phyloP scores from a whole-genome alignment of 2,888 invertebrate genomes.

The Eristalinus sepulchralis region DNA sequence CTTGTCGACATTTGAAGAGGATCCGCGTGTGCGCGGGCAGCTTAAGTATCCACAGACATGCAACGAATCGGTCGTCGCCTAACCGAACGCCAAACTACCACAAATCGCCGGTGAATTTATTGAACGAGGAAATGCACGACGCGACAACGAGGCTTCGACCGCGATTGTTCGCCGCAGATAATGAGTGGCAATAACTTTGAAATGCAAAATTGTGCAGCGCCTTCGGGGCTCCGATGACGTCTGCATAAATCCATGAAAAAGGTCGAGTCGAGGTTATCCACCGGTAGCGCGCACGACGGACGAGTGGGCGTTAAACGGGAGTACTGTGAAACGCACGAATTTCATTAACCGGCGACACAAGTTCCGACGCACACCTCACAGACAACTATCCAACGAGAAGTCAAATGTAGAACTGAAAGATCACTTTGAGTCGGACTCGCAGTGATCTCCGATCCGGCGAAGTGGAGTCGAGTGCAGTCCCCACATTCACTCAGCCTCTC shows the following conservation, averaged over 20 bases:
- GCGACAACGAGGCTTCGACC: constrained; percentile 47
- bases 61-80: constrained; percentile 38
- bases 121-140: constrained; percentile 64
- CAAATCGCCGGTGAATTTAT: constrained; percentile 62
- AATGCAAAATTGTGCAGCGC: constrained; percentile 66
- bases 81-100: constrained; percentile 20
- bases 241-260: constrained; percentile 51
- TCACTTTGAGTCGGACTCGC: constrained; percentile 40
- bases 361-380: constrained; percentile 19
- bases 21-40: constrained; percentile 58
- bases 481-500: background rate
- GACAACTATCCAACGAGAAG: constrained; percentile 46
- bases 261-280: constrained; percentile 31
- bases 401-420: constrained; percentile 55
- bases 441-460: constrained; percentile 25
- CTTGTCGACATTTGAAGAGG: constrained; percentile 64
- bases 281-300: constrained; percentile 49
- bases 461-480: constrained; percentile 27
- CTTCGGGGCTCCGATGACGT: constrained; percentile 45
- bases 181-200: constrained; percentile 66
- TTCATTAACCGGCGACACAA: background rate
- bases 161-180: constrained; percentile 66
- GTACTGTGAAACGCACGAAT: background rate
- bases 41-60: constrained; percentile 65
- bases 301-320: constrained; percentile 31